Evolutionary conservation across 2,797 vertebrate species (phyloP), one percentile per base, ranked within the genome.

Genomic region (Amblyraja radiata): DNA sequence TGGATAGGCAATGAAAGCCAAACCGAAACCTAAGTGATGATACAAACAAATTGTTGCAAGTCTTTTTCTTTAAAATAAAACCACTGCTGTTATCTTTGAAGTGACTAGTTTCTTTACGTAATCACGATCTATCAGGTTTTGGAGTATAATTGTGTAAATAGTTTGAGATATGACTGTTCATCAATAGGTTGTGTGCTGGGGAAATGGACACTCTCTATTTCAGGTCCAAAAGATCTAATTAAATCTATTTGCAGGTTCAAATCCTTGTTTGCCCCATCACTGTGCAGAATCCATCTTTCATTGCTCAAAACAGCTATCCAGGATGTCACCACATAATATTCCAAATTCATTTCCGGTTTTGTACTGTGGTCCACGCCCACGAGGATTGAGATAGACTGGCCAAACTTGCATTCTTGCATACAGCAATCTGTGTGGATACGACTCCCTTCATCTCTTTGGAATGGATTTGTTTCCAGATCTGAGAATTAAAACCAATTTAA

Each of bases 1-100:
- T 86, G 99, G 98, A 94, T 99, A 99, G 14, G 97, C 98, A 94
- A 99, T 98, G 94, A 99, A 99, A 3, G 98, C 98, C 94, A 99
- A 94, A 65, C 97, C 97, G 94, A 99, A 99, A n/a, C 97, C 99
- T 99, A 95, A 36, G 94, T 86, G 74, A n/a, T 94, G 93, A 39
- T 71, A 68, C 2, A 39, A 5, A 92, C 93, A 92, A 80, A 81
- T 32, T 18, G 21, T 10, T 28, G 13, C 6, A 73, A 76, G 46
- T 54, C 74, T 74, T 76, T 36, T 13, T 18, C 0, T 46, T 76
- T n/a, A 54, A 92, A 10, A 54, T 23, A 73, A 13, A 76, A 25
- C 25, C 73, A 74, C 36, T 76, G 4, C 32, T 9, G 6, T 36
- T 4, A 78, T 32, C 81, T 93, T 28, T 58, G 63, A 68, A 28